These are phyloP conservation scores for Oeneis ivallda DNA, from an alignment of 2,888 invertebrate genomes.

Conservation along the genomic window DNA sequence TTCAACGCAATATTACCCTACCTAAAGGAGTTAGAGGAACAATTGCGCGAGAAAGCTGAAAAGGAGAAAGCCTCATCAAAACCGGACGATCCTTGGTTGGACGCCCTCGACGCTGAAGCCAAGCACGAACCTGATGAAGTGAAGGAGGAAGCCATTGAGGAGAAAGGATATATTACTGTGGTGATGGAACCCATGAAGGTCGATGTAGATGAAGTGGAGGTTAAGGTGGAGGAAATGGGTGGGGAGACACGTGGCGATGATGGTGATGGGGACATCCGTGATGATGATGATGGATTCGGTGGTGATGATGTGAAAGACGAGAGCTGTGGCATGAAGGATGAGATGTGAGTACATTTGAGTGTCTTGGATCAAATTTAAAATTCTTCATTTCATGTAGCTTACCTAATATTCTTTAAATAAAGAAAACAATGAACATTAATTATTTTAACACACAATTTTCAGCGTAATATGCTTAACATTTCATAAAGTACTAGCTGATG, in stretches of 20 bases:
- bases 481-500: too few species aligned
- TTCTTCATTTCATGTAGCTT: too few species aligned
- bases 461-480: too few species aligned
- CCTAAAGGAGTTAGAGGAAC: conserved; percentile 68
- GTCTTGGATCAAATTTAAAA: too few species aligned
- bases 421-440: too few species aligned
- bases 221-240: conserved; percentile 21
- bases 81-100: conserved; percentile 45
- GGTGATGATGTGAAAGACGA: conserved; percentile 34
- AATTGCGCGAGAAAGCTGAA: conserved; percentile 52
- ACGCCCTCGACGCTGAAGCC: conserved; percentile 37
- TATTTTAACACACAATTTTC: too few species aligned
- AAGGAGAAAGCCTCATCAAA: conserved; percentile 40
- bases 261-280: neutral
- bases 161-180: conserved; percentile 30
- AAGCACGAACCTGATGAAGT: conserved; percentile 16
- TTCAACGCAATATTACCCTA: conserved; percentile 75
- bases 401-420: too few species aligned
- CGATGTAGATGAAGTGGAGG: conserved; percentile 20
- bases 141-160: conserved; percentile 29
- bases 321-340: conserved; percentile 39
- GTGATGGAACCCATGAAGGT: conserved; percentile 34
- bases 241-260: conserved; percentile 19
- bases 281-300: conserved; percentile 23
- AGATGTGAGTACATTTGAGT: conserved; percentile 25